Percentiles rank a stretch among this genome's conserved stretches.
phyloP scores from a whole-genome alignment of 2,888 invertebrate species.

The Synergus itoensis region DNA sequence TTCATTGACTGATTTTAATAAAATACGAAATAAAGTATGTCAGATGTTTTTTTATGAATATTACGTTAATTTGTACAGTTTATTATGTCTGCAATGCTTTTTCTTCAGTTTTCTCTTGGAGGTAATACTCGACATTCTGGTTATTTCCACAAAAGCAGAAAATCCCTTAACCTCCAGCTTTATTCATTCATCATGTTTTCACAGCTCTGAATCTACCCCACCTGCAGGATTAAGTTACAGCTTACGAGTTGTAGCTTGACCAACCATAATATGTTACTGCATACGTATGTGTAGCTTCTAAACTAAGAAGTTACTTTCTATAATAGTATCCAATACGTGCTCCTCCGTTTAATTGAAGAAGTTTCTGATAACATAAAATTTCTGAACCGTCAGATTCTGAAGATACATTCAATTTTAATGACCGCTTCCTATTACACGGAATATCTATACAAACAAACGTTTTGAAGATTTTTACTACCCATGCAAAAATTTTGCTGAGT shows the following conservation, averaged over 20 bases:
- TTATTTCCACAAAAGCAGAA: constrained; percentile 5
- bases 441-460: too few species aligned
- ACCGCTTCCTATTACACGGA: background rate
- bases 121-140: background rate
- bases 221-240: constrained; percentile 34
- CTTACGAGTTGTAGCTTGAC: constrained; percentile 37
- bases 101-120: background rate
- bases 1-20: background rate
- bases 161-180: constrained; percentile 24
- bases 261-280: constrained; percentile 37
- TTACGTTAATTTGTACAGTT: background rate
- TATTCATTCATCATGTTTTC: constrained; percentile 41
- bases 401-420: background rate
- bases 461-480: too few species aligned
- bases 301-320: background rate
- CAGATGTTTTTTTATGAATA: background rate
- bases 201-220: constrained; percentile 33
- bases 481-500: too few species aligned
- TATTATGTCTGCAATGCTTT: background rate
- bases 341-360: constrained; percentile 9
- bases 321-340: constrained; percentile 7
- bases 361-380: background rate
- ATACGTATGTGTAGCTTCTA: constrained; percentile 13
- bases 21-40: background rate
- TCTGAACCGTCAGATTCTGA: background rate